Conservation (phyloP, 2,888 invertebrate species). For the Salticus scenicus region DNA sequence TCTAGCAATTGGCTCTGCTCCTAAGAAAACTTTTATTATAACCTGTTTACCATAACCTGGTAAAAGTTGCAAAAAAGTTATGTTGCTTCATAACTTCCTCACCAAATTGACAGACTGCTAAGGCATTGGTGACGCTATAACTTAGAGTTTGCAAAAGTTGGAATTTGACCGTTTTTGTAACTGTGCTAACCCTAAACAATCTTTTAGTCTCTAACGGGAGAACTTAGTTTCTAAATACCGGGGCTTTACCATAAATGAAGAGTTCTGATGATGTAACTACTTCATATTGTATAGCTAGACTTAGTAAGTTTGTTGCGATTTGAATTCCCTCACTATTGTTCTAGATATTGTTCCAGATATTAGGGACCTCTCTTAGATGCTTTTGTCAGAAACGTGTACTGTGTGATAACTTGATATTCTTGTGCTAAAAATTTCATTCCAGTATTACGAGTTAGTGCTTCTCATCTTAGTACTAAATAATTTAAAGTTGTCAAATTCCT, state of each 20-base stretch:
- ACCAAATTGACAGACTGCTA: no score
- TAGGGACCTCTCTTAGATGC: not conserved
- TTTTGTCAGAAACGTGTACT: not conserved
- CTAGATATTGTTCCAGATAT: not conserved
- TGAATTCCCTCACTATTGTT: not conserved
- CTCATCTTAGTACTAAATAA: not conserved
- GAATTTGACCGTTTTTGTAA: constrained; percentile 9
- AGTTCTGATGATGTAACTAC: constrained; percentile 17
- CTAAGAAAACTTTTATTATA: no score
- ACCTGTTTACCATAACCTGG: no score
- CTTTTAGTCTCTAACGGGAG: constrained; percentile 17
- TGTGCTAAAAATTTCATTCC: not conserved
- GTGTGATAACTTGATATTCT: constrained; percentile 4
- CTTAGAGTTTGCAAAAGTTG: constrained; percentile 6
- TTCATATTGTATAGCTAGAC: not conserved
- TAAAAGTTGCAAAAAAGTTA: no score
- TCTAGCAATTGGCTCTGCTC: no score
- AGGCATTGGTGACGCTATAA: no score
- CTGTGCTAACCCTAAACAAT: not conserved
- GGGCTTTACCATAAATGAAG: constrained; percentile 5
- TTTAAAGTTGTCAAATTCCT: constrained; percentile 4
- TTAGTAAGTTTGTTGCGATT: not conserved
- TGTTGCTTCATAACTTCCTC: no score
- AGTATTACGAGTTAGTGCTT: not conserved
- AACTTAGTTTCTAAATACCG: not conserved